phyloP scores from a whole-genome alignment of 2,797 vertebrate genomes.

The Cottoperca gobio region DNA sequence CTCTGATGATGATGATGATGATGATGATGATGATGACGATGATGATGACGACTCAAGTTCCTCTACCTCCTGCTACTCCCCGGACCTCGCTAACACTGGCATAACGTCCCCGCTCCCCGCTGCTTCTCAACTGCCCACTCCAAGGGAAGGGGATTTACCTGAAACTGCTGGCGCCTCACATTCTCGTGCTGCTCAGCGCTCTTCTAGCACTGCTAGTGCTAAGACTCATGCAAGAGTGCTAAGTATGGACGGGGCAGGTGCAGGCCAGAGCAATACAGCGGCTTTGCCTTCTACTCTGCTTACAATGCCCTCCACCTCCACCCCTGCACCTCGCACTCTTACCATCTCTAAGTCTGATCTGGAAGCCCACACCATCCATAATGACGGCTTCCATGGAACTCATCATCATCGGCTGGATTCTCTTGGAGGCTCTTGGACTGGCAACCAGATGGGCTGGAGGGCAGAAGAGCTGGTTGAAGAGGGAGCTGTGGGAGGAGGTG shows the following conservation, averaged over 20 bases:
- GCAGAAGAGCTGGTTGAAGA: constrained; percentile 88
- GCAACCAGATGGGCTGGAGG: constrained; percentile 91
- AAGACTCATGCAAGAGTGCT: constrained; percentile 93
- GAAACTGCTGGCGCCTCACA: constrained; percentile 81
- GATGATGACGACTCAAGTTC: constrained; percentile 88
- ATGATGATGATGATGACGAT: constrained; percentile 57
- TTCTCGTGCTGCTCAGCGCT: constrained; percentile 88
- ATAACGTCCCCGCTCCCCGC: constrained; percentile 75
- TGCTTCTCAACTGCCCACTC: constrained; percentile 75
- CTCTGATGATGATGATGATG: constrained; percentile 88
- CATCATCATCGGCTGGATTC: constrained; percentile 84
- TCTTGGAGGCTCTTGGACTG: constrained; percentile 86
- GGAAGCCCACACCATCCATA: constrained; percentile 81
- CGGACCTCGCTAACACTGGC: constrained; percentile 83
- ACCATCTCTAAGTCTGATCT: constrained; percentile 88
- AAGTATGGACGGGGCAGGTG: constrained; percentile 91
- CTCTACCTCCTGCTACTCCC: constrained; percentile 92
- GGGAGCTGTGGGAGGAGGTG: constrained; percentile 92
- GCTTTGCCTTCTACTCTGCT: constrained; percentile 74
- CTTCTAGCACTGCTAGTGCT: constrained; percentile 91
- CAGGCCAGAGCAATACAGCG: constrained; percentile 75
- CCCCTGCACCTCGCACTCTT: constrained; percentile 83
- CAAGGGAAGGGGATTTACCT: constrained; percentile 75
- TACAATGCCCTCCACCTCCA: constrained; percentile 79
- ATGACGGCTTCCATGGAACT: constrained; percentile 78